These are phyloP conservation scores for Steromphala cineraria DNA, from an alignment of 2,888 invertebrate genomes.

Conservation along the genomic window DNA sequence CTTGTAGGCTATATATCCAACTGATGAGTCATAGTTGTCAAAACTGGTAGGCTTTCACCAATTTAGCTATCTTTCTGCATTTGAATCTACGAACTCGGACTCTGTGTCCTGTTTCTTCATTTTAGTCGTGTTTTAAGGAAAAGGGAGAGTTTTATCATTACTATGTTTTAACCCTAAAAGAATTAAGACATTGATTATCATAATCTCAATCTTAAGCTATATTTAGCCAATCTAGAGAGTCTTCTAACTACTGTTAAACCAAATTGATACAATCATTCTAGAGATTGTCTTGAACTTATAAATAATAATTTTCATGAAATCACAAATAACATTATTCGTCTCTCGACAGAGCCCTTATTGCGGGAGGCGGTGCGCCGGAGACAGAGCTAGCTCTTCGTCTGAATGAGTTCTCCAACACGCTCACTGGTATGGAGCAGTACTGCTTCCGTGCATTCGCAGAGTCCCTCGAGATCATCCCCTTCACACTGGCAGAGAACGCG, in stretches of 20 bases:
- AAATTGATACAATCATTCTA: background rate
- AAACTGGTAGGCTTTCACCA: no score
- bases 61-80: no score
- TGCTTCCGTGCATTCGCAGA: conserved; percentile 96
- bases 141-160: no score
- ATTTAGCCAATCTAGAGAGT: no score
- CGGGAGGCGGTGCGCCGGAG: conserved; percentile 98
- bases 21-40: no score
- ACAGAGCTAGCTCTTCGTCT: conserved; percentile 92
- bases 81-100: no score
- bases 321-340: background rate
- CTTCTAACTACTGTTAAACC: background rate
- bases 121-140: no score
- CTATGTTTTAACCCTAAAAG: no score
- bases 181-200: no score
- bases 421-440: conserved; percentile 95
- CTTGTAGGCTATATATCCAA: no score
- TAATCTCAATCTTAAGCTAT: no score
- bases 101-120: no score
- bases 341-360: conserved; percentile 84
- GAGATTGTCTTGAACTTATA: background rate
- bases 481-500: conserved; percentile 92
- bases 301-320: background rate
- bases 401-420: conserved; percentile 86
- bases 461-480: conserved; percentile 94